These are phyloP conservation scores for Amorpha juglandis DNA, from an alignment of 2,888 invertebrate genomes.

Conservation along the genomic window DNA sequence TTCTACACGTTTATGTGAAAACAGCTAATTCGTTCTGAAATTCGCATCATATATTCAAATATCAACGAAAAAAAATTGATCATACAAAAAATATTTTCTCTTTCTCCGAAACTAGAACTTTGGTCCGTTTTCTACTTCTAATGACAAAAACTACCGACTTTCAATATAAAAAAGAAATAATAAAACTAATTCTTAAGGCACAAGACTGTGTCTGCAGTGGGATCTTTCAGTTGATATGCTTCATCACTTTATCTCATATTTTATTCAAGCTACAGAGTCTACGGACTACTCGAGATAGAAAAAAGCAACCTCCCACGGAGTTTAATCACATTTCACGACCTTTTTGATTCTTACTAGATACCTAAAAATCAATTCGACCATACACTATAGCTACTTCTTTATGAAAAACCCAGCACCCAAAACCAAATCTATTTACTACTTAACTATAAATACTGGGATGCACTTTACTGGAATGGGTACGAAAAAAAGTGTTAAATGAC, in stretches of 20 bases:
- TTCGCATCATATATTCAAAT: slow-evolving; percentile 47
- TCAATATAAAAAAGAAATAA: slow-evolving; percentile 42
- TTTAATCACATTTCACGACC: slow-evolving; percentile 49
- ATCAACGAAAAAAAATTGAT: slow-evolving; percentile 67
- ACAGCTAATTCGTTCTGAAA: slow-evolving; percentile 50
- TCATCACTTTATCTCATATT: slow-evolving; percentile 43
- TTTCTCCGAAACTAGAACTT: slow-evolving; percentile 65
- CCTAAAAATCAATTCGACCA: slow-evolving; percentile 49
- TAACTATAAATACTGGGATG: slow-evolving; percentile 77
- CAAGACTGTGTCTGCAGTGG: slow-evolving; percentile 72
- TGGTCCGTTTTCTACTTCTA: slow-evolving; percentile 75
- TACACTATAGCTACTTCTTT: slow-evolving; percentile 53
- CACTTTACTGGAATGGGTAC: slow-evolving; percentile 72
- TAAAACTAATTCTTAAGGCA: slow-evolving; percentile 71
- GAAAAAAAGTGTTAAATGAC: slow-evolving; percentile 27
- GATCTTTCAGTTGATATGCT: slow-evolving; percentile 72
- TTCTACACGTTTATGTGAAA: slow-evolving; percentile 51
- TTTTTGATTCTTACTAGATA: slow-evolving; percentile 24
- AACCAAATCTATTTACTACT: slow-evolving; percentile 68
- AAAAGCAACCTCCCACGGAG: slow-evolving; percentile 45
- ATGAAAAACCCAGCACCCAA: slow-evolving; percentile 73
- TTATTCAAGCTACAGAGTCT: slow-evolving; percentile 59
- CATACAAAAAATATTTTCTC: slow-evolving; percentile 78
- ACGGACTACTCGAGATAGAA: slow-evolving; percentile 64
- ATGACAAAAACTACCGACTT: slow-evolving; percentile 50